Base-by-base conservation (phyloP, 2,888 invertebrate genomes). In the Apamea epomidion region DNA sequence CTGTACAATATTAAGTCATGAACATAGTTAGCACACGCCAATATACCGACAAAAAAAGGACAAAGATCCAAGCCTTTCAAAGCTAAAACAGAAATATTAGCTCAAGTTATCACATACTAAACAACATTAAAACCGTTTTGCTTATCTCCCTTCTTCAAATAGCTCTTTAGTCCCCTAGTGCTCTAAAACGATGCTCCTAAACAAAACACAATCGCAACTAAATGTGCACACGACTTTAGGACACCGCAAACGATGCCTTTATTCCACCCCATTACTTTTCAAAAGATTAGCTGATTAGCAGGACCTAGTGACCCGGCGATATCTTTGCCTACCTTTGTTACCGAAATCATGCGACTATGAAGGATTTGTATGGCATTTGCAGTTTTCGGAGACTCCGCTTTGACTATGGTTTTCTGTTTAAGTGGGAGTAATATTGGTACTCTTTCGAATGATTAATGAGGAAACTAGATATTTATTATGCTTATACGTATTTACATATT, bases 181-280 rank as follows among this genome's bases (percentile, higher is more conserved):
- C 12, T 25, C n/a, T 32, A 74, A 73, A 72, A 68, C 3, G 37
- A 72, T 18, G 48, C 1, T 42, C 5, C 32, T 16, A 62, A 73
- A 67, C 64, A 65, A 70, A 75, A 82, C n/a, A 76, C 25, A 71
- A 71, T 77, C 14, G 37, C 54, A 29, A 37, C 7, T 65, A 1
- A 80, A 74, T 86, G 86, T 88, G 71, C 77, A 84, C 68, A 58
- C 74, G 54, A 12, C 81, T 75, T 86, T 73, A 82, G 74, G 14
- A 16, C 42, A 65, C 48, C 58, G 65, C 81, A 88, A 85, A 80
- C 84, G 88, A 85, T 74, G 89, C 91, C 84, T 85, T 88, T 79
- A 83, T 92, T 93, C 92, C 91, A 78, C 86, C 78, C 90, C 91
- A 92, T 93, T 92, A 92, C 91, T 90, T 87, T 78, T 71, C 89